These are phyloP conservation scores for Latrodectus elegans DNA, from an alignment of 2,888 invertebrate species.

Conservation along the genomic window DNA sequence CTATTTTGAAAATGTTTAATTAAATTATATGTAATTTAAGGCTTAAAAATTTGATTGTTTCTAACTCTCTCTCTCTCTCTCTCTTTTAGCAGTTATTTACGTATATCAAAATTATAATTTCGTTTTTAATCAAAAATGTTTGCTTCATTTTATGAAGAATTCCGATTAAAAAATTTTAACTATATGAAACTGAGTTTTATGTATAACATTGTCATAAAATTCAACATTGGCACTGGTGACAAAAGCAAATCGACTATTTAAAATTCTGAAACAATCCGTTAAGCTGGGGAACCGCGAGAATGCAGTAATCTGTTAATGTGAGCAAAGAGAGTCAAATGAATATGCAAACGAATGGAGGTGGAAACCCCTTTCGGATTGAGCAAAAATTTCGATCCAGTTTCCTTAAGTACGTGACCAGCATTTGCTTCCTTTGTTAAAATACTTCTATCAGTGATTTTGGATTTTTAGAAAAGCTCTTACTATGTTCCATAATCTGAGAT, in stretches of 20 bases:
- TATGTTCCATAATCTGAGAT: constrained; percentile 24
- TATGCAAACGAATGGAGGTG: constrained; percentile 61
- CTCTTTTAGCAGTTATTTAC: too few species aligned
- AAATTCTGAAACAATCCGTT: constrained; percentile 66
- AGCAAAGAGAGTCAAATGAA: constrained; percentile 64
- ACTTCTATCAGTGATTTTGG: constrained; percentile 34
- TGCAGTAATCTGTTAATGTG: constrained; percentile 68
- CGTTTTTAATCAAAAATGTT: background rate
- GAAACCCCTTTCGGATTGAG: constrained; percentile 5
- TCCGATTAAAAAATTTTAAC: too few species aligned
- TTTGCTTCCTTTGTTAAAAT: constrained; percentile 39
- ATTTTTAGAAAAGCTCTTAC: constrained; percentile 32
- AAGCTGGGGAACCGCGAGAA: constrained; percentile 50
- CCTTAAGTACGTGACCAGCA: constrained; percentile 44
- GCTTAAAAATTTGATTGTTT: too few species aligned
- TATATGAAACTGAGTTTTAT: too few species aligned
- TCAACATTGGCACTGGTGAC: too few species aligned
- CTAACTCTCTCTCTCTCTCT: too few species aligned
- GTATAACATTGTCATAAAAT: too few species aligned
- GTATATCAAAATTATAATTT: background rate
- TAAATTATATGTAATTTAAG: too few species aligned
- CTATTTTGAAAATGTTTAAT: too few species aligned
- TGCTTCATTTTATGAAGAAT: background rate
- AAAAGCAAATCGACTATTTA: constrained; percentile 64
- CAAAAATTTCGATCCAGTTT: constrained; percentile 63